Evolutionary conservation across 1,140 invertebrate species (phyloP).

Genomic region (Parasteatoda tepidariorum): DNA sequence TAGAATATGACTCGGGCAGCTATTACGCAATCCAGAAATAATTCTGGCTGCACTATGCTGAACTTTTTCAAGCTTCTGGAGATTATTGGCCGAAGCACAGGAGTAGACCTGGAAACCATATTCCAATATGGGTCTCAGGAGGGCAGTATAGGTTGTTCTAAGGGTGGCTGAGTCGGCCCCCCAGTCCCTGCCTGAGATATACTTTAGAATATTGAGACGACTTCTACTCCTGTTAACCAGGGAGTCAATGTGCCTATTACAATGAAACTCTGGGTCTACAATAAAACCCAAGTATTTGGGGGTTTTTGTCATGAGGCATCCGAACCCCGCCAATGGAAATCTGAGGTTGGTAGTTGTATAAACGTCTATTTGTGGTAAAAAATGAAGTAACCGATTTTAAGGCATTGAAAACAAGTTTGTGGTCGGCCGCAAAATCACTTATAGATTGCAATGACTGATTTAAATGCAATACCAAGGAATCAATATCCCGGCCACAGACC

Average conservation of each 20-base stretch:
- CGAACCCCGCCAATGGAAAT: not conserved
- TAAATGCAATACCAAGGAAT: not conserved
- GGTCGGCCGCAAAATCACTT: not conserved
- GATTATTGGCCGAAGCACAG: not conserved
- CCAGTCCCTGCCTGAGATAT: not conserved
- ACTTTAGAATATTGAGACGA: slow-evolving; percentile 6
- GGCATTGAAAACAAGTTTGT: slow-evolving; percentile 8
- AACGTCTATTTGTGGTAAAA: not conserved
- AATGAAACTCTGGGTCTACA: too few species aligned
- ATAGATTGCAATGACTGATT: not conserved
- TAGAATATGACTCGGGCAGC: too few species aligned
- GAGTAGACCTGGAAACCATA: too few species aligned
- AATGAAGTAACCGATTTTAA: not conserved
- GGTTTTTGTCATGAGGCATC: not conserved
- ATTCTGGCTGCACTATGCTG: too few species aligned
- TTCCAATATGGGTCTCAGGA: too few species aligned
- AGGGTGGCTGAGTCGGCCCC: not conserved
- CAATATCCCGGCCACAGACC: not conserved
- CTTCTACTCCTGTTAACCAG: slow-evolving; percentile 21
- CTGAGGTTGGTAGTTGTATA: too few species aligned
- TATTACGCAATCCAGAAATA: too few species aligned
- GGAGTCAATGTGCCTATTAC: slow-evolving; percentile 4
- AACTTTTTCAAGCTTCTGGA: too few species aligned
- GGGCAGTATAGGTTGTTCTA: not conserved
- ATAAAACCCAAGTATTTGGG: not conserved